Percentiles rank a stretch among this genome's conserved stretches.
phyloP scores from a whole-genome alignment of 2,888 invertebrate genomes.

The Diplazon laetatorius region DNA sequence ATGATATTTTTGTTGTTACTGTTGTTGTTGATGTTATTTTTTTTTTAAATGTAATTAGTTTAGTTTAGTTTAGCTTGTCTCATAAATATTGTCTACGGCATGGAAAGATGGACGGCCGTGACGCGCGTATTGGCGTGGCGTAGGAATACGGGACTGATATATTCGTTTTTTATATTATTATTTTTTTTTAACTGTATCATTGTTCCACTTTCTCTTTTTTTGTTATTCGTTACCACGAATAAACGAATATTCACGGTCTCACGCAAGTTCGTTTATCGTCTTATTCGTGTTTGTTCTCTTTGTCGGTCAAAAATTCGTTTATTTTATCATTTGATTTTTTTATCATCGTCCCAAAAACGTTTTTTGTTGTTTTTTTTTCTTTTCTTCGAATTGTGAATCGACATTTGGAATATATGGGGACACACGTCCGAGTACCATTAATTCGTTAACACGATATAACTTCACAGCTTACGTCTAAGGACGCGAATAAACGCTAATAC shows the following conservation, averaged over 20 bases:
- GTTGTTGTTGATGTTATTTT: conserved; percentile 74
- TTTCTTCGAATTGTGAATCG: conserved; percentile 31
- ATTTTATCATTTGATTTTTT: conserved; percentile 16
- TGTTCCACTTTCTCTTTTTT: conserved; percentile 6
- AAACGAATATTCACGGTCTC: no score
- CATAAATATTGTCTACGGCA: conserved; percentile 82
- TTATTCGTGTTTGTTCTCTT: conserved; percentile 15
- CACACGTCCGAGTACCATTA: conserved; percentile 58
- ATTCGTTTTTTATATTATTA: conserved; percentile 29
- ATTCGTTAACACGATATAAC: conserved; percentile 54
- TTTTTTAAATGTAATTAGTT: conserved; percentile 57
- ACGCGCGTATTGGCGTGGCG: conserved; percentile 78
- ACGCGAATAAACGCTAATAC: conserved; percentile 63
- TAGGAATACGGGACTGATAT: conserved; percentile 79
- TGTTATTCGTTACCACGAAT: no score
- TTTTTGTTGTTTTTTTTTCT: conserved; percentile 28
- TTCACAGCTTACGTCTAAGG: conserved; percentile 57
- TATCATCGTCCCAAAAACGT: no score
- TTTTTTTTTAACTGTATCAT: conserved; percentile 19
- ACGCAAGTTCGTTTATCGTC: no score
- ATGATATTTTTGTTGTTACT: conserved; percentile 62
- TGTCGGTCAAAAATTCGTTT: conserved; percentile 6
- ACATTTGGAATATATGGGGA: no score
- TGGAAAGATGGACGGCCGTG: conserved; percentile 81
- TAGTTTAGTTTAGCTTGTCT: conserved; percentile 78